These are phyloP conservation scores for Nannobrachium achirus DNA, from an alignment of 2,113 vertebrate genomes.

Conservation along the genomic window DNA sequence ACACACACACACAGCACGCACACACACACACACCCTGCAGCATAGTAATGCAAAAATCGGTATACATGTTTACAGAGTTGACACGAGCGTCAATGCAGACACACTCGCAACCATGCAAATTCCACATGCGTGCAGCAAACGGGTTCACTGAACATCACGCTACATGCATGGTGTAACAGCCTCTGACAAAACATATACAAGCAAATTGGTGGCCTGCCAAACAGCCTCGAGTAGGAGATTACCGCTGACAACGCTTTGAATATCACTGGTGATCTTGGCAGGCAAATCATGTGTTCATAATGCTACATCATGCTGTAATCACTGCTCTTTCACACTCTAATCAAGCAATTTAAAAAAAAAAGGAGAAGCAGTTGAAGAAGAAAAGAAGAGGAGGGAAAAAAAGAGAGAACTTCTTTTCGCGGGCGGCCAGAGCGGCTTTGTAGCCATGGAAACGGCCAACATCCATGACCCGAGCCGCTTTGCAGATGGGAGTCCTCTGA, in stretches of 20 bases:
- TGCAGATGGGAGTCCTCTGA: conserved; percentile 43
- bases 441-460: conserved; percentile 59
- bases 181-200: conserved; percentile 57
- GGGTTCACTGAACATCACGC: conserved; percentile 60
- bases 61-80: not conserved
- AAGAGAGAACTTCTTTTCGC: too few relatives aligned
- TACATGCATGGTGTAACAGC: conserved; percentile 57
- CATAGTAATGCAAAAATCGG: not conserved
- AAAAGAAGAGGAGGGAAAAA: too few relatives aligned
- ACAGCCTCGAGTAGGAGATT: conserved; percentile 48
- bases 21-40: not conserved
- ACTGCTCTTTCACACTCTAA: conserved; percentile 68
- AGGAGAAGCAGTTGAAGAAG: not conserved
- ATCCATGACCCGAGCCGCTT: not conserved
- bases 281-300: conserved; percentile 67
- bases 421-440: not conserved
- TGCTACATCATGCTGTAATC: conserved; percentile 50
- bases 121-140: conserved; percentile 43
- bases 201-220: conserved; percentile 68
- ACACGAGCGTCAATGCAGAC: not conserved
- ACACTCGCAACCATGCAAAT: conserved; percentile 9
- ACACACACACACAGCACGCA: not conserved
- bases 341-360: conserved; percentile 67
- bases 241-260: conserved; percentile 45
- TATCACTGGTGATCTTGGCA: conserved; percentile 61